A percentile compares a stretch with the other conserved stretches of the same genome.
Evolutionary conservation across 2,888 invertebrate species (phyloP).

Genomic region (Rhogogaster chlorosoma): DNA sequence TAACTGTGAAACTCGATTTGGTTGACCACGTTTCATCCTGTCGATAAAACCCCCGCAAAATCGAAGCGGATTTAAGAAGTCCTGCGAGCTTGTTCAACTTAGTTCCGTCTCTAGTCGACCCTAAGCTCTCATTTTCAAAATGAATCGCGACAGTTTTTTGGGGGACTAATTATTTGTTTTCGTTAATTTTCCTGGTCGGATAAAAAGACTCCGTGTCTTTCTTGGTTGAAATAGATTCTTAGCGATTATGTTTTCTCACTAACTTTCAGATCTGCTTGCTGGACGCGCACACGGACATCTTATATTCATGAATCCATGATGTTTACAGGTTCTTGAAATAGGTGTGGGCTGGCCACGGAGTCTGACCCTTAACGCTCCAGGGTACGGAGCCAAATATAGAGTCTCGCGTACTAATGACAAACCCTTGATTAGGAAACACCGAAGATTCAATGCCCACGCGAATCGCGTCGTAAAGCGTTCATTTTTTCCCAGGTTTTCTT

Average conservation of each 20-base stretch:
- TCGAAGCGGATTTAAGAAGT: background rate
- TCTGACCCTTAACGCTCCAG: slow-evolving; percentile 3
- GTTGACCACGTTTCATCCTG: background rate
- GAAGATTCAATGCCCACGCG: background rate
- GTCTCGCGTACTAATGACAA: background rate
- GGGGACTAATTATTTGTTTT: too few relatives aligned
- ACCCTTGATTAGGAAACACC: slow-evolving; percentile 20
- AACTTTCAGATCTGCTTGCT: background rate
- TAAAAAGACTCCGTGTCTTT: too few relatives aligned
- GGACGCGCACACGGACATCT: background rate
- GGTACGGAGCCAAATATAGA: background rate
- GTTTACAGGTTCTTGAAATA: background rate
- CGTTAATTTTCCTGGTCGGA: too few relatives aligned
- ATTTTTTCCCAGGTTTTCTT: background rate
- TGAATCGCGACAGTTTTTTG: too few relatives aligned
- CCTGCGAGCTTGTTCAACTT: background rate
- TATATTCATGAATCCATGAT: background rate
- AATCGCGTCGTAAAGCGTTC: background rate
- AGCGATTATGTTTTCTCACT: too few relatives aligned
- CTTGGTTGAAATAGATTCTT: too few relatives aligned
- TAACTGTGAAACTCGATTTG: slow-evolving; percentile 24
- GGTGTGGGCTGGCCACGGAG: slow-evolving; percentile 8
- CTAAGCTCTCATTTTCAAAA: too few relatives aligned
- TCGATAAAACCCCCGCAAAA: background rate
- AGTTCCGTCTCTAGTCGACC: too few relatives aligned